Evolutionary conservation across 2,113 vertebrate species (phyloP).

Genomic region (Bothrops jararaca): DNA sequence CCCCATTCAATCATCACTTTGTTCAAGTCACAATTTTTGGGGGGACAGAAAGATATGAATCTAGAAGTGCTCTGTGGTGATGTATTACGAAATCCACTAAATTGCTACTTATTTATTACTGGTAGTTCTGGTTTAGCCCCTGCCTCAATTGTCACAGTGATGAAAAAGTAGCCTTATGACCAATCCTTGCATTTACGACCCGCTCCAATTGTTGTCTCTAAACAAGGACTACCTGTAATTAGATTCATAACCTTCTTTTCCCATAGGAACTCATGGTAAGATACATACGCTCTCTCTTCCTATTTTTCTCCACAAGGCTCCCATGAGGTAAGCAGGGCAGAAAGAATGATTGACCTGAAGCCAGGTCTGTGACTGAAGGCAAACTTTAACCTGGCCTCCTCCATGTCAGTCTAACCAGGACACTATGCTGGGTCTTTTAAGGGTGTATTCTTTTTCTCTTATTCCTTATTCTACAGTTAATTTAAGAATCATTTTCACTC

Average conservation of each 20-base stretch:
- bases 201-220: not conserved
- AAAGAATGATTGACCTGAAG: not conserved
- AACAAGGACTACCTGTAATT: not conserved
- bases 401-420: not conserved
- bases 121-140: not conserved
- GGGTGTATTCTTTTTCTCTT: not conserved
- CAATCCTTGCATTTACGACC: not conserved
- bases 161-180: not conserved
- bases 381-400: not conserved
- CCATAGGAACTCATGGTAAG: not conserved
- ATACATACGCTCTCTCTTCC: not conserved
- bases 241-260: not conserved
- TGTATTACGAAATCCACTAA: not conserved
- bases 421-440: not conserved
- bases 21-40: not conserved
- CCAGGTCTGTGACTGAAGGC: not conserved
- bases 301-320: not conserved
- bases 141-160: not conserved
- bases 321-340: not conserved
- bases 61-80: not conserved
- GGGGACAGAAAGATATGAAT: not conserved
- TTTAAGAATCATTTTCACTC: not conserved
- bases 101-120: not conserved
- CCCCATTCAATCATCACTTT: not conserved
- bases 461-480: not conserved